Percentiles rank a stretch among this genome's conserved stretches.
Evolutionary conservation across 2,113 vertebrate species (phyloP).

Genomic region (Microcebus ravelobensis): DNA sequence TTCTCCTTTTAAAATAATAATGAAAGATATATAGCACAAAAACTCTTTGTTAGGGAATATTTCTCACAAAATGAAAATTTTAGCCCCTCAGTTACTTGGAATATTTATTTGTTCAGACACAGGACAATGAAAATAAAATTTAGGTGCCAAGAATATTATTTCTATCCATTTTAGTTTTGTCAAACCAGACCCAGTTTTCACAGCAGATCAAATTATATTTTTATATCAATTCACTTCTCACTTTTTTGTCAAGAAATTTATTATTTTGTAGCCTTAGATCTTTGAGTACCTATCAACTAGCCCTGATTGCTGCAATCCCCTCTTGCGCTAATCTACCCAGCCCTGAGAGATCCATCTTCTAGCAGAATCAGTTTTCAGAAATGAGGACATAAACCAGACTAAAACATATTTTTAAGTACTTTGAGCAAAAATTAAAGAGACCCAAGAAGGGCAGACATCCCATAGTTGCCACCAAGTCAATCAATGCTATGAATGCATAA

Average conservation of each 20-base stretch:
- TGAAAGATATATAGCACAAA: neutral
- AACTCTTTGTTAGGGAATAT: conserved; percentile 29
- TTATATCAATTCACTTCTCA: conserved; percentile 46
- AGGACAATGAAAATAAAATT: conserved; percentile 63
- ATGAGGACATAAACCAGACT: neutral
- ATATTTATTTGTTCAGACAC: conserved; percentile 47
- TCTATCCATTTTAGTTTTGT: conserved; percentile 63
- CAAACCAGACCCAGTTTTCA: conserved; percentile 34
- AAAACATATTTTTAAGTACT: neutral
- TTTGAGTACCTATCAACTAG: conserved; percentile 34
- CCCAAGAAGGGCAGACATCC: neutral
- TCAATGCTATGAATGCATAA: neutral
- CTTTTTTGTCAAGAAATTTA: conserved; percentile 24
- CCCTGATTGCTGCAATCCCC: neutral
- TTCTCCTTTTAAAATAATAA: conserved; percentile 6
- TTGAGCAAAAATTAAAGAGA: neutral
- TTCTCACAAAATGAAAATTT: conserved; percentile 41
- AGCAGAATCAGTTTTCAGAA: conserved; percentile 15
- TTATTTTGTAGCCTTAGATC: neutral
- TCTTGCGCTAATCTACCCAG: neutral
- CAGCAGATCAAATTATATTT: conserved; percentile 64
- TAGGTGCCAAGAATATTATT: conserved; percentile 62
- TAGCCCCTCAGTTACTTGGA: conserved; percentile 5
- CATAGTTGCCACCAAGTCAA: neutral
- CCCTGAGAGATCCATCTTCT: neutral